A percentile compares a stretch with the other conserved stretches of the same genome.
These are phyloP conservation scores for Megalonaias nervosa DNA, from an alignment of 1,140 invertebrate genomes.

Conservation along the genomic window DNA sequence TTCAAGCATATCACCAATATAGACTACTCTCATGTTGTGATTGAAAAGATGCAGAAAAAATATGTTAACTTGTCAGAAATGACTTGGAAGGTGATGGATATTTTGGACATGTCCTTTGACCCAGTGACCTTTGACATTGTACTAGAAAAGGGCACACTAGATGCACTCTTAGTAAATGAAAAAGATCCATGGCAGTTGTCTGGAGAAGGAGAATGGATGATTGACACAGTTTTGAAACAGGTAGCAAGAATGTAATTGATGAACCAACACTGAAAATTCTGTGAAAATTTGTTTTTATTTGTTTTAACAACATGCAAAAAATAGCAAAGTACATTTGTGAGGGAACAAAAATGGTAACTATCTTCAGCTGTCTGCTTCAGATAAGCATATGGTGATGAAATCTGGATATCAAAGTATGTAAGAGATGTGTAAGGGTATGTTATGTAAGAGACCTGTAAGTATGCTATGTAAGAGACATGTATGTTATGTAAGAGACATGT, in stretches of 20 bases:
- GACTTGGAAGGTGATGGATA: constrained; percentile 71
- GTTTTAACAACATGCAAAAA: too few relatives aligned
- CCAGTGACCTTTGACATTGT: constrained; percentile 72
- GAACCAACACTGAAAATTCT: too few relatives aligned
- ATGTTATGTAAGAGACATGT: too few relatives aligned
- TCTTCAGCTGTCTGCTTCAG: too few relatives aligned
- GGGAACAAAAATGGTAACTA: too few relatives aligned
- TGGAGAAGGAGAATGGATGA: constrained; percentile 51
- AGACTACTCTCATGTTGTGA: constrained; percentile 73
- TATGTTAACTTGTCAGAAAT: constrained; percentile 53
- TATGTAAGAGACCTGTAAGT: too few relatives aligned
- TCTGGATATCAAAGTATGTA: too few relatives aligned
- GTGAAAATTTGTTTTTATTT: too few relatives aligned
- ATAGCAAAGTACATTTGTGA: too few relatives aligned
- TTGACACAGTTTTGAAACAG: constrained; percentile 66
- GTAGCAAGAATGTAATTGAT: constrained; percentile 32
- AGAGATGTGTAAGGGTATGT: too few relatives aligned
- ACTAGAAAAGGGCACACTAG: constrained; percentile 75
- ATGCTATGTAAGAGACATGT: too few relatives aligned
- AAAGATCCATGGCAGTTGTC: constrained; percentile 72
- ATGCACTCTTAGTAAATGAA: constrained; percentile 73
- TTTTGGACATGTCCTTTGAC: constrained; percentile 65
- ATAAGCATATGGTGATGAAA: too few relatives aligned
- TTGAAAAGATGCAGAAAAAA: constrained; percentile 68
- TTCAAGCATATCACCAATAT: constrained; percentile 71